phyloP scores from a whole-genome alignment of 2,888 invertebrate genomes.

The Tuberolachnus salignus region DNA sequence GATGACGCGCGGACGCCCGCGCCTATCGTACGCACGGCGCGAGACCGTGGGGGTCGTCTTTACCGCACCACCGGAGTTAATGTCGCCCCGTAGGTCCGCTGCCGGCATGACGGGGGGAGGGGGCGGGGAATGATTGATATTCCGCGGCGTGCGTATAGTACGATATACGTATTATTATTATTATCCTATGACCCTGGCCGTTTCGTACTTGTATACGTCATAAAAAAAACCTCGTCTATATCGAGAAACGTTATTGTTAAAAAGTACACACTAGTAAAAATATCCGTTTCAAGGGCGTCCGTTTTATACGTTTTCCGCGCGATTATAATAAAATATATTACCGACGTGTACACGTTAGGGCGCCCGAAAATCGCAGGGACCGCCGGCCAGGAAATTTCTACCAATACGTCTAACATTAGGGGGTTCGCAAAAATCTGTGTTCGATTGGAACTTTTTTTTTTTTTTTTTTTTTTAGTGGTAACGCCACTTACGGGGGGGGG shows the following conservation, averaged over 20 bases:
- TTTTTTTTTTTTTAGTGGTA: too few species aligned
- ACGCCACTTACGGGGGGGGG: too few species aligned
- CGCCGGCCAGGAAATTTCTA: too few species aligned
- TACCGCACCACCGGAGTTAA: slow-evolving; percentile 37
- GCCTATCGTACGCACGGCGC: slow-evolving; percentile 26
- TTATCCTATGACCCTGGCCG: background rate
- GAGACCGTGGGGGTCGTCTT: background rate
- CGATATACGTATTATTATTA: background rate
- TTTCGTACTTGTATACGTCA: background rate
- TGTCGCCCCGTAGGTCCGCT: slow-evolving; percentile 2
- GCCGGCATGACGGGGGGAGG: background rate
- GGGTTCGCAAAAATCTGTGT: too few species aligned
- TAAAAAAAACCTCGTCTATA: too few species aligned
- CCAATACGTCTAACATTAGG: too few species aligned
- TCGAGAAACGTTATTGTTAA: background rate
- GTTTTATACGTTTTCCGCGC: background rate
- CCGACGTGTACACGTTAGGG: too few species aligned
- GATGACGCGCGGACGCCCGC: slow-evolving; percentile 15
- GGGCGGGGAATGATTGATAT: slow-evolving; percentile 46
- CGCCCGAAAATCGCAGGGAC: too few species aligned
- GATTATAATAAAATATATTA: background rate
- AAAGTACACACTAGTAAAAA: background rate
- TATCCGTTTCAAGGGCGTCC: background rate
- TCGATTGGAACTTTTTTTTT: too few species aligned
- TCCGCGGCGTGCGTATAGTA: background rate